Conservation (phyloP, 2,888 invertebrate genomes). For the Drosophila eohydei region DNA sequence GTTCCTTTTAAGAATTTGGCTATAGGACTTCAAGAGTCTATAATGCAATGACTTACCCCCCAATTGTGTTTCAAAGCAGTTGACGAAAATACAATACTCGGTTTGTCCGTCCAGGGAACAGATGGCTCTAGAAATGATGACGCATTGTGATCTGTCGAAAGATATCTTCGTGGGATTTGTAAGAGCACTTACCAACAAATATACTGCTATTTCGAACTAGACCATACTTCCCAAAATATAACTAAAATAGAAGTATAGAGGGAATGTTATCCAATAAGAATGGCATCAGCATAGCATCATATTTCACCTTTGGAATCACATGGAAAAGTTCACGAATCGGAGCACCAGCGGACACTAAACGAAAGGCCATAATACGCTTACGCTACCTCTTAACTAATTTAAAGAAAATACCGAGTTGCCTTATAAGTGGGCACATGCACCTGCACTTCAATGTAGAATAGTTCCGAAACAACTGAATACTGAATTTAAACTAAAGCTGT, state of each 20-base stretch:
- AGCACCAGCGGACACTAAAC: slow-evolving; percentile 10
- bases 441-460: slow-evolving; percentile 4
- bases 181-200: slow-evolving; percentile 11
- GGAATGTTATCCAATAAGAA: not conserved
- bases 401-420: not conserved
- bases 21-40: not conserved
- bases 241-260: not conserved
- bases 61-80: slow-evolving; percentile 49
- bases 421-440: not conserved
- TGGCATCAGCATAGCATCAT: not conserved
- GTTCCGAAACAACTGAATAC: slow-evolving; percentile 9
- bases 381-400: not conserved
- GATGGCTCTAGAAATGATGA: slow-evolving; percentile 30
- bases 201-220: slow-evolving; percentile 7
- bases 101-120: slow-evolving; percentile 39
- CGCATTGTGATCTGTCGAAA: not conserved
- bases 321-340: slow-evolving; percentile 4
- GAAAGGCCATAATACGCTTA: slow-evolving; percentile 39
- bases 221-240: not conserved
- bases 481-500: slow-evolving; percentile 5
- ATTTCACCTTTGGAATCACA: slow-evolving; percentile 37
- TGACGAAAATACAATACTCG: slow-evolving; percentile 45
- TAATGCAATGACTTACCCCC: slow-evolving; percentile 62
- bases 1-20: too few species aligned
- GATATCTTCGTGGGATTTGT: not conserved